Evolutionary conservation across 2,888 invertebrate genomes (phyloP).

Genomic region (Lysandra coridon): DNA sequence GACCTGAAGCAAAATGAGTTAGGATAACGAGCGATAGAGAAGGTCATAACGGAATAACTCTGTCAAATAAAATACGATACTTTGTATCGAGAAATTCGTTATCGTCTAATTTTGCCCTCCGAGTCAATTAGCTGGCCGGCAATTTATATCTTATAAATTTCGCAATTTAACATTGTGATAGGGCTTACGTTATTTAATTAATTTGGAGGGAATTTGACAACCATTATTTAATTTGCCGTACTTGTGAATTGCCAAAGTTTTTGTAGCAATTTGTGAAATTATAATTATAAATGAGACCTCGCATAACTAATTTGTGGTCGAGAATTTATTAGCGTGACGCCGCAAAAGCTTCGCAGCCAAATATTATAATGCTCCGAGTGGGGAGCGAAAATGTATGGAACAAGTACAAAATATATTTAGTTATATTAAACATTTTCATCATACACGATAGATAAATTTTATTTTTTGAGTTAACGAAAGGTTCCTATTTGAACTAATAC

Average conservation of each 20-base stretch:
- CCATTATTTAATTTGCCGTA: constrained; percentile 34
- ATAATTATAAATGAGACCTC: constrained; percentile 29
- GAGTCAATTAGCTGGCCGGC: constrained; percentile 28
- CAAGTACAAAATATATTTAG: constrained; percentile 3
- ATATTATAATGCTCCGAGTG: constrained; percentile 5
- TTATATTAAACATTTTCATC: neutral
- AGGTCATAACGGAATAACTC: neutral
- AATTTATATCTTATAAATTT: constrained; percentile 36
- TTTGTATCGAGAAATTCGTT: constrained; percentile 18
- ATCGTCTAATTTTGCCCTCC: constrained; percentile 19
- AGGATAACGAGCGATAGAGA: neutral
- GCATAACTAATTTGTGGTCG: constrained; percentile 20
- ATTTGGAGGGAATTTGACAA: constrained; percentile 37
- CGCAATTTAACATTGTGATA: constrained; percentile 32
- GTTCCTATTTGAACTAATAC: neutral
- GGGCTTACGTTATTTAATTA: constrained; percentile 38
- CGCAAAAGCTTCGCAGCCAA: constrained; percentile 16
- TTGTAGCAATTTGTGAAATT: constrained; percentile 27
- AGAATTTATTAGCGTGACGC: constrained; percentile 26
- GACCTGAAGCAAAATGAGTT: neutral
- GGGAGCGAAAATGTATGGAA: neutral
- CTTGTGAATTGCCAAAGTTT: constrained; percentile 28
- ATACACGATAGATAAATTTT: neutral
- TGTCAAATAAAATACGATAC: constrained; percentile 24
- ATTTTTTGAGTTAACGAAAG: neutral